Conservation (phyloP, 2,113 vertebrate species). For the Cryptotis parvus region DNA sequence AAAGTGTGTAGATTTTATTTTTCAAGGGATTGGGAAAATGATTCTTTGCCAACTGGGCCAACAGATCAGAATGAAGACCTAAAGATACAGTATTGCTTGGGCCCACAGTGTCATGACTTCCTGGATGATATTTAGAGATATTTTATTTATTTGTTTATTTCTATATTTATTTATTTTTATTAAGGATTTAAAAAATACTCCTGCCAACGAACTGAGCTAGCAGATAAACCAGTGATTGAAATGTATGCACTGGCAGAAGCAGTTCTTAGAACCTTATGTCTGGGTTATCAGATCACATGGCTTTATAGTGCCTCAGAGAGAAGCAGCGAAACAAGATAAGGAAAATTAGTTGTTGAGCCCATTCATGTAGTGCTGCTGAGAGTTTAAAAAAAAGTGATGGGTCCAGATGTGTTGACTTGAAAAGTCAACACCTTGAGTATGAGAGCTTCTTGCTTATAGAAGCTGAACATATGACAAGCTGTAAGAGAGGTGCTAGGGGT, state of each 20-base stretch:
- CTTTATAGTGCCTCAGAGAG: background rate
- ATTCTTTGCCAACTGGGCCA: background rate
- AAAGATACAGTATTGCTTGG: too few species aligned
- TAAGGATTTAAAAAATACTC: background rate
- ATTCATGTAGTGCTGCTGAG: background rate
- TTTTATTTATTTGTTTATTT: too few species aligned
- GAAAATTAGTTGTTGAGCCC: background rate
- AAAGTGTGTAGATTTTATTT: background rate
- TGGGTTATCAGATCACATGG: background rate
- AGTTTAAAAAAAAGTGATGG: constrained; percentile 35
- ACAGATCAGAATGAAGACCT: background rate
- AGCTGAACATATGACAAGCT: background rate
- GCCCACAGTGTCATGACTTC: too few species aligned
- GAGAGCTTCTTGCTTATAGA: background rate
- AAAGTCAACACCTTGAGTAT: constrained; percentile 42
- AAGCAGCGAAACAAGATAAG: background rate
- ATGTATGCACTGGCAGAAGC: background rate
- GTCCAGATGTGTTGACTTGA: constrained; percentile 47
- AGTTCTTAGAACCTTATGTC: background rate
- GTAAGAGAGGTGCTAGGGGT: background rate
- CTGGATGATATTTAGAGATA: too few species aligned
- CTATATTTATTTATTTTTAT: too few species aligned
- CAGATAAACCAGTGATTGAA: background rate
- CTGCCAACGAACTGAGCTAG: background rate
- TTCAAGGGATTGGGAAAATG: too few species aligned